Percentiles rank a stretch among this genome's conserved stretches.
These are phyloP conservation scores for Sebastes wilsoni DNA, from an alignment of 2,797 vertebrate species.

Conservation along the genomic window DNA sequence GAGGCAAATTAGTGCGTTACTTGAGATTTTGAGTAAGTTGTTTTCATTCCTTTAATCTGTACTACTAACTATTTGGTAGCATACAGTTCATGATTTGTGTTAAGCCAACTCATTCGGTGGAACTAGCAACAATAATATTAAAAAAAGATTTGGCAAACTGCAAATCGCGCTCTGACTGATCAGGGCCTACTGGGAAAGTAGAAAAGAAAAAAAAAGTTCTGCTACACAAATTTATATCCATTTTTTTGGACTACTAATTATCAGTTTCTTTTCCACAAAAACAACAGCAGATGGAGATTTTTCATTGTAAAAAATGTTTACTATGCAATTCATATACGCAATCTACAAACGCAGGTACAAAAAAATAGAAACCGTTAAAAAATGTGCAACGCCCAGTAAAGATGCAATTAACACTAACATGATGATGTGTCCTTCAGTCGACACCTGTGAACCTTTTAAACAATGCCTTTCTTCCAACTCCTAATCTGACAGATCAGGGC, in stretches of 20 bases:
- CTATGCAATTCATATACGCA: not conserved
- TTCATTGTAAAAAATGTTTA: not conserved
- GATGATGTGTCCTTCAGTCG: not conserved
- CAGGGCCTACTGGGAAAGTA: no score
- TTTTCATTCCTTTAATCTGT: no score
- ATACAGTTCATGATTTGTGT: not conserved
- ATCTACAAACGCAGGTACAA: not conserved
- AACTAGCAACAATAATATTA: not conserved
- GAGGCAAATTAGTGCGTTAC: no score
- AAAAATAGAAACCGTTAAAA: no score
- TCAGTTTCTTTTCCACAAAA: not conserved
- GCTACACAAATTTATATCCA: not conserved
- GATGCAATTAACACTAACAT: not conserved
- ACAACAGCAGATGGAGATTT: not conserved
- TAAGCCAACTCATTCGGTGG: not conserved
- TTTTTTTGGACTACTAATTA: not conserved
- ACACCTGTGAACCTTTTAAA: not conserved
- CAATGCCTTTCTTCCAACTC: fast-evolving
- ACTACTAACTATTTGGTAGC: not conserved
- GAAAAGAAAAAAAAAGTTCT: not conserved
- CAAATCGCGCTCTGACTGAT: no score
- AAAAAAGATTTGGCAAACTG: not conserved
- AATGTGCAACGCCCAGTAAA: not conserved
- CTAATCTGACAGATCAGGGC: not conserved
- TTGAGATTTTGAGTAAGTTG: no score